A percentile compares a stretch with the other conserved stretches of the same genome.
Conservation (phyloP, 1,140 invertebrate species). For the Brachionus paranguensis region DNA sequence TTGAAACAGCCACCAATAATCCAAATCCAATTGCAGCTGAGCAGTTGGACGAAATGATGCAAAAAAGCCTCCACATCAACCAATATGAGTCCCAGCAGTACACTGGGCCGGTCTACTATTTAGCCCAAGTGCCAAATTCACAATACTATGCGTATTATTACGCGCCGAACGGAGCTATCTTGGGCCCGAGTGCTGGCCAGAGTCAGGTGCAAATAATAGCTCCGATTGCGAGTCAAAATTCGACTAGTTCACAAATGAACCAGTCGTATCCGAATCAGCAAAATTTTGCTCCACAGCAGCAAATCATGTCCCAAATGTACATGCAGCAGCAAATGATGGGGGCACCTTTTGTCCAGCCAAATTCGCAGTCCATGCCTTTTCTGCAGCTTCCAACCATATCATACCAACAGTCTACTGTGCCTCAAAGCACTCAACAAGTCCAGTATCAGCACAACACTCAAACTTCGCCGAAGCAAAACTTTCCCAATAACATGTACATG, state of each 20-base stretch:
- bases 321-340: constrained; percentile 25
- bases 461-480: background rate
- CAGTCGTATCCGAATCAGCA: background rate
- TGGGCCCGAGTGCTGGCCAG: background rate
- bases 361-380: background rate
- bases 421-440: background rate
- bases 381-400: background rate
- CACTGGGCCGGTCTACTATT: constrained; percentile 1
- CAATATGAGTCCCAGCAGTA: background rate
- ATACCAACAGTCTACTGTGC: background rate
- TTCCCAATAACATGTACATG: background rate
- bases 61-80: background rate
- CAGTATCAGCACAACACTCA: background rate
- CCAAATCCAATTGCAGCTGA: background rate
- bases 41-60: constrained; percentile 21
- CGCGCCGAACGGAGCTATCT: background rate
- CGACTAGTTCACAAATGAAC: background rate
- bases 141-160: constrained; percentile 22
- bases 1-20: constrained; percentile 1
- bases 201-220: background rate
- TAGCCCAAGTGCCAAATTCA: background rate
- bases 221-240: background rate
- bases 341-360: background rate
- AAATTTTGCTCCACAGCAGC: background rate
- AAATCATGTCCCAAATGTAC: background rate